Evolutionary conservation across 2,113 vertebrate species (phyloP).

Genomic region (Cisticola juncidis): DNA sequence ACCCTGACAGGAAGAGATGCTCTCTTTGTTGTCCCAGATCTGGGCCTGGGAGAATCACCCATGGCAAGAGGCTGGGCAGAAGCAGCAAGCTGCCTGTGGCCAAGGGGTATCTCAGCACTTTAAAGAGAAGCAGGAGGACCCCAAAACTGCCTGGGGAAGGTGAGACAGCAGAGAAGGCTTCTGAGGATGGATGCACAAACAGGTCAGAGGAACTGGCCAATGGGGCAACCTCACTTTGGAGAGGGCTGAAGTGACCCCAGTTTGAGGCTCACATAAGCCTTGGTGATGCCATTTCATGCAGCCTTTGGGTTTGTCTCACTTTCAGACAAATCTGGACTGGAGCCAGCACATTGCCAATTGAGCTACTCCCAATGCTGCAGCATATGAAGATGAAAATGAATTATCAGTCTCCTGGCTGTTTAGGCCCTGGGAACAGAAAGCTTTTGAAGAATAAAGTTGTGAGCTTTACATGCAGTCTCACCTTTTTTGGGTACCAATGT

Average conservation of each 20-base stretch:
- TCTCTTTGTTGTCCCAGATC: background rate
- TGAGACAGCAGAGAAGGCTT: background rate
- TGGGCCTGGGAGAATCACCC: background rate
- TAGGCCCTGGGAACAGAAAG: background rate
- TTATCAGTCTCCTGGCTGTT: background rate
- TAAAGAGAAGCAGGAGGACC: background rate
- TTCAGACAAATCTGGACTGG: background rate
- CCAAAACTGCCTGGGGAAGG: background rate
- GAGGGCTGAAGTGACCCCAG: background rate
- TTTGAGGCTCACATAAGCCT: background rate
- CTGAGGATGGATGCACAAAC: background rate
- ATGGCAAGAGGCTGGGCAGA: rapidly evolving
- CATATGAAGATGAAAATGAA: background rate
- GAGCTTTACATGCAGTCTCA: background rate
- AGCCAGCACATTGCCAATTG: background rate
- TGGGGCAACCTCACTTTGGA: background rate
- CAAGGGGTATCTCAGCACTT: background rate
- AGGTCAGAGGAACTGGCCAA: background rate
- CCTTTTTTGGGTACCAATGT: background rate
- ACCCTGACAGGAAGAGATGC: background rate
- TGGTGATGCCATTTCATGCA: background rate
- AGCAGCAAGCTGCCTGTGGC: background rate
- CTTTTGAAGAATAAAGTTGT: background rate
- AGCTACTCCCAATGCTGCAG: background rate
- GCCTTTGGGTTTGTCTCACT: rapidly evolving